Base-by-base conservation (phyloP, 2,113 vertebrate genomes). In the Siphamia tubifer region DNA sequence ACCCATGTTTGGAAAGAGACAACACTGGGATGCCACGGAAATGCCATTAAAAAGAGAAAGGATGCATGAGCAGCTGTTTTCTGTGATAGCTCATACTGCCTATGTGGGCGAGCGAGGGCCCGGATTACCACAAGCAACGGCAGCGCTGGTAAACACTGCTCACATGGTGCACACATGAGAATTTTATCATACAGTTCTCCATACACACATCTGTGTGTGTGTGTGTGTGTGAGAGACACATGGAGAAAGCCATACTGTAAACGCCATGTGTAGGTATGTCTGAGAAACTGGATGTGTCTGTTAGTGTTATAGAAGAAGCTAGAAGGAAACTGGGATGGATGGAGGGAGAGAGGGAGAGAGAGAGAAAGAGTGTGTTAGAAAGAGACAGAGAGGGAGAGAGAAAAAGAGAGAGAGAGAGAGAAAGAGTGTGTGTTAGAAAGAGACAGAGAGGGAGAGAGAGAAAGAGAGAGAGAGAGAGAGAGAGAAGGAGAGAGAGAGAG, bases 41-140 rank as follows among this genome's bases (percentile, higher is more conserved):
- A 85, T 88, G 81, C 43, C 74, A 86, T 91, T 91, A 91, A 93
- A 88, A 88, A 74, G 84, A 80, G 83, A 87, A 86, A 90, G 85
- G 87, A 89, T 89, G 86, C 73, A 64, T 87, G 85, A 91, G 88
- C 90, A 91, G 89, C 88, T 90, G 87, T 86, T 89, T 86, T 87
- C 79, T 75, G 84, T 82, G 85, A 76, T 32, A 49, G 58, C 84
- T 81, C 81, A 74, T 64, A 64, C 75, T 82, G 84, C 61, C 80
- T 86, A 74, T 77, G 69, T 62, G 79, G 79, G 66, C 62, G n/a
- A n/a, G n/a, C n/a, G 61, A 57, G 63, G 76, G 57, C 67, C 64
- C 56, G 70, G 65, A 58, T 83, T 68, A 86, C 84, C 85, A 55
- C 82, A 88, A 74, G 49, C 67, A 56, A 45, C 19, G 7, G 51